Evolutionary conservation across 2,888 invertebrate genomes (phyloP), one percentile per base, ranked within the genome.

Genomic region (Drosophila ochracea): DNA sequence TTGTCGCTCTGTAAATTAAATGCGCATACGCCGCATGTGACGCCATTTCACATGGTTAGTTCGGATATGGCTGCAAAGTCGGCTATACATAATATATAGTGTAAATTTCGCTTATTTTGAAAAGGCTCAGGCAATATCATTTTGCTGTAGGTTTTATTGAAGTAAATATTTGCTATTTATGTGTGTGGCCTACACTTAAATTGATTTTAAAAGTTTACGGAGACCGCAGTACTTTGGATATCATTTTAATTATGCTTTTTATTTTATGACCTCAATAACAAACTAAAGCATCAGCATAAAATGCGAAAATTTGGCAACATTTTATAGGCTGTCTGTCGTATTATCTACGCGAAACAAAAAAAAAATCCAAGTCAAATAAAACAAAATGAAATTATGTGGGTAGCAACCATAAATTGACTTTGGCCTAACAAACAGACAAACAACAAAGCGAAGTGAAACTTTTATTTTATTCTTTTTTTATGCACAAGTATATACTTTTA

Each of bases 331-430:
- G 33, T 50, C 58, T 68, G 33, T 50, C 55, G 49, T 25, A 55
- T 49, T 55, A 55, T 52, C 59, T 41, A 21, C 10, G 5, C 30
- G 47, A 49, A 11, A 11, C 19, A 72, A 65, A 73, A 39, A 43
- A 43, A 60, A 72, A 69, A 73, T 61, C 64, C 68, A 68, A 74
- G 35, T 47, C 54, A 57, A 69, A 73, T 58, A 67, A 67, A 80
- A 77, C 43, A 50, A 86, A 83, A 79, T 72, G 53, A 83, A 83
- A 79, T 86, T 86, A 86, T 89, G 86, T 77, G 78, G 75, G 77
- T 53, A 59, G 65, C 75, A 81, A 70, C 79, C 89, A 83, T 83
- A 89, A 86, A 86, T 83, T 89, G 73, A 83, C 79, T 89, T 85
- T 70, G 62, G 65, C 52, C 50, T 54, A 68, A 59, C 67, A 68